Conservation (phyloP, 2,797 vertebrate genomes). For the Falco columbarius region DNA sequence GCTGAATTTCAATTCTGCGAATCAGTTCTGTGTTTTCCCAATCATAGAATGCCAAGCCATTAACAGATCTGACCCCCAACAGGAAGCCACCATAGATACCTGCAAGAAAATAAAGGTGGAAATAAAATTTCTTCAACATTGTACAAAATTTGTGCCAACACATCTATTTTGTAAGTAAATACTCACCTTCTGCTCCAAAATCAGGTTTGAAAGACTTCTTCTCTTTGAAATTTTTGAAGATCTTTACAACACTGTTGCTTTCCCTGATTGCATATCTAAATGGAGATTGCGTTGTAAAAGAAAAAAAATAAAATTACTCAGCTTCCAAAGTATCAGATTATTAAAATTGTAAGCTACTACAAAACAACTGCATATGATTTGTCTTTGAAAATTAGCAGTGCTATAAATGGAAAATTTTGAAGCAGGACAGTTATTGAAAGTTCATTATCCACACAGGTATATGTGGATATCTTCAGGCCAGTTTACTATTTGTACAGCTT, state of each 20-base stretch:
- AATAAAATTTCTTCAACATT: not conserved
- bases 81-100: slow-evolving; percentile 97
- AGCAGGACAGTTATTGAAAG: not conserved
- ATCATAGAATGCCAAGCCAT: slow-evolving; percentile 96
- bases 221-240: slow-evolving; percentile 99
- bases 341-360: not conserved
- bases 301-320: not conserved
- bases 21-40: slow-evolving; percentile 98
- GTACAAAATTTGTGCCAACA: not conserved
- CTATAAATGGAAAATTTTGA: not conserved
- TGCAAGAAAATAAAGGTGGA: slow-evolving; percentile 56
- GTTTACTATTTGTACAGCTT: not conserved
- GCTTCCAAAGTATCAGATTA: not conserved
- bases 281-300: not conserved
- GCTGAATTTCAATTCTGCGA: slow-evolving; percentile 98
- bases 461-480: not conserved
- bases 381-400: not conserved
- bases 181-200: slow-evolving; percentile 95
- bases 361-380: not conserved
- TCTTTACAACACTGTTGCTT: slow-evolving; percentile 95
- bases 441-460: not conserved
- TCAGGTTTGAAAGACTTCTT: slow-evolving; percentile 99
- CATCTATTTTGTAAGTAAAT: not conserved
- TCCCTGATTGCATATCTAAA: slow-evolving; percentile 93
- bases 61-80: slow-evolving; percentile 93